phyloP scores from a whole-genome alignment of 2,888 invertebrate species.

The Eurytoma adleriae region DNA sequence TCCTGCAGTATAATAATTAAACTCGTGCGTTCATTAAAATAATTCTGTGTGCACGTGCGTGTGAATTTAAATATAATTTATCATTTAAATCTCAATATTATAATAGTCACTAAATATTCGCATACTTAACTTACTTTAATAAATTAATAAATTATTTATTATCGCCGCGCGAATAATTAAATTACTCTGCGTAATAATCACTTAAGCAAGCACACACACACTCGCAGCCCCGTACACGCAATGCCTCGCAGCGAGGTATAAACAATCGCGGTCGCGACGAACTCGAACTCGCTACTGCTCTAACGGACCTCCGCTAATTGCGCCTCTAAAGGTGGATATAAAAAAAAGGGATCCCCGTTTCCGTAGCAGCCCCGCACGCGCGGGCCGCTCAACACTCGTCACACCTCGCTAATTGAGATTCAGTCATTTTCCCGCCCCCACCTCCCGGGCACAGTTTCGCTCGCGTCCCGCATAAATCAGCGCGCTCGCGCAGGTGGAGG shows the following conservation, averaged over 20 bases:
- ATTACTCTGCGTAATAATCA: not conserved
- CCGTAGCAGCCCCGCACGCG: not conserved
- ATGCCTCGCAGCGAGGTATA: too few species aligned
- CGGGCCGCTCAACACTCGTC: slow-evolving; percentile 67
- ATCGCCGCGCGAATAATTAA: not conserved
- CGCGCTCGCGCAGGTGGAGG: slow-evolving; percentile 25
- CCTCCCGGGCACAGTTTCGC: slow-evolving; percentile 32
- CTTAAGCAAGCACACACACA: too few species aligned
- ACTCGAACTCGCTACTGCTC: not conserved
- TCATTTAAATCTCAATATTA: too few species aligned
- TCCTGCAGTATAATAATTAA: too few species aligned
- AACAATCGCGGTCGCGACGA: too few species aligned
- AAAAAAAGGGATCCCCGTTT: slow-evolving; percentile 9
- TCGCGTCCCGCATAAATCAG: slow-evolving; percentile 34
- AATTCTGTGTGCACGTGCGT: too few species aligned
- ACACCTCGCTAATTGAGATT: slow-evolving; percentile 73
- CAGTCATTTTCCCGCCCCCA: slow-evolving; percentile 65
- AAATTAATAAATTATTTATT: not conserved
- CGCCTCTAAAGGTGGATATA: not conserved
- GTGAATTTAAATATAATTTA: too few species aligned
- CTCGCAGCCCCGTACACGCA: too few species aligned
- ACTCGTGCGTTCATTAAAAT: too few species aligned
- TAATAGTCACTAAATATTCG: not conserved
- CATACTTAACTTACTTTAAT: not conserved
- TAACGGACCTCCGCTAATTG: slow-evolving; percentile 17